A percentile compares a stretch with the other conserved stretches of the same genome.
phyloP scores from a whole-genome alignment of 2,113 vertebrate genomes.

The Puffinus mauretanicus region DNA sequence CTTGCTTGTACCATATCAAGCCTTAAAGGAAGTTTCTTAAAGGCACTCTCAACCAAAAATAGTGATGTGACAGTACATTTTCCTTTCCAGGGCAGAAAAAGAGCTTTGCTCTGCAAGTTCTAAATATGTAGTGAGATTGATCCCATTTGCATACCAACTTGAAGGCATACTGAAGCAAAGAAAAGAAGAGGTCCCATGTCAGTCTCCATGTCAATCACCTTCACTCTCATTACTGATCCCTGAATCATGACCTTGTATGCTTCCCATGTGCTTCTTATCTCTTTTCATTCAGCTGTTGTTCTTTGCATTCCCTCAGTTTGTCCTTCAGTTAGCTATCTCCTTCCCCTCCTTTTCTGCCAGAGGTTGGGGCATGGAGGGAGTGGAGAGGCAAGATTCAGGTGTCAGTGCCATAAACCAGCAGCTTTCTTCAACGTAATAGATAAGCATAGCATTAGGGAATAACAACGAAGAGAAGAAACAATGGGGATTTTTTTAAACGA shows the following conservation, averaged over 20 bases:
- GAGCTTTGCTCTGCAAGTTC: not conserved
- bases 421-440: not conserved
- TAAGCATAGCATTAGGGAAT: not conserved
- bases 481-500: not conserved
- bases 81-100: not conserved
- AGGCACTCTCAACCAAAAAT: not conserved
- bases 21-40: not conserved
- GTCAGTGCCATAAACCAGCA: not conserved
- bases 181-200: not conserved
- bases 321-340: not conserved
- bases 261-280: not conserved
- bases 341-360: not conserved
- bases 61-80: not conserved
- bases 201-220: not conserved
- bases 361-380: not conserved
- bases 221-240: not conserved
- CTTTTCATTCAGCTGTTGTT: not conserved
- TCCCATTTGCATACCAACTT: not conserved
- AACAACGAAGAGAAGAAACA: not conserved
- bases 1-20: not conserved
- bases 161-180: not conserved
- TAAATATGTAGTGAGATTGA: not conserved
- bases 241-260: not conserved
- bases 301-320: not conserved
- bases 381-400: not conserved